Evolutionary conservation across 2,797 vertebrate genomes (phyloP), one percentile per base, ranked within the genome.

Genomic region (Euphonia xanthogaster): DNA sequence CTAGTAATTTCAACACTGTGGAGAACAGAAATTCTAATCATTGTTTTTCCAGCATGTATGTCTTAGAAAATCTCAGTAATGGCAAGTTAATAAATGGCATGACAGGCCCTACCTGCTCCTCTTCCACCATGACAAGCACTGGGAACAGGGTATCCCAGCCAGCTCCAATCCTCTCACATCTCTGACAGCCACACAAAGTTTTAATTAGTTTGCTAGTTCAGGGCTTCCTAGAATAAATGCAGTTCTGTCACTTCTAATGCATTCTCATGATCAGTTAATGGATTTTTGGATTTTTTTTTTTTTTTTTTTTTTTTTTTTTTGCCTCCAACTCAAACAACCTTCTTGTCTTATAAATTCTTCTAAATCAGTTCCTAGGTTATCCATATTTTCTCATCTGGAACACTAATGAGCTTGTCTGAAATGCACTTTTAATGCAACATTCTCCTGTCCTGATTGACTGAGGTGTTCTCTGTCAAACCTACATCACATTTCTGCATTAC

Each of bases 201-300:
- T 96, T 96, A 93, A 95, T 96, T 97, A 92, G 37, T 89, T 94
- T 93, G 62, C 53, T 67, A 77, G 62, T 72, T 72, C 58, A 85
- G 51, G 45, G 24, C 47, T 95, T 91, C 89, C 81, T 10, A 51
- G 39, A 89, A 60, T 39, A 93, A 96, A 86, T 72, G 50, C 15
- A 73, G 10, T 79, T 94, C 79, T 97, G 82, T 93, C 81, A 82
- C 53, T 94, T 95, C 42, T 79, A 89, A 94, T 93, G 45, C 0
- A 0, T 53, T 91, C 72, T 80, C 50, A 73, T 62, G 44, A 75
- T 88, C 70, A 50, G 22, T 40, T 83, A 91, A 95, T 93, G 68
- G 67, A 81, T 88, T 62, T 90, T 40, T 0, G 1, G 31, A 16
- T 10, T 42, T 31, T 45, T 48, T 25, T 44, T 58, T 28, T 42